Evolutionary conservation across 2,797 vertebrate species (phyloP), one percentile per base, ranked within the genome.

Genomic region (Aplochiton taeniatus): DNA sequence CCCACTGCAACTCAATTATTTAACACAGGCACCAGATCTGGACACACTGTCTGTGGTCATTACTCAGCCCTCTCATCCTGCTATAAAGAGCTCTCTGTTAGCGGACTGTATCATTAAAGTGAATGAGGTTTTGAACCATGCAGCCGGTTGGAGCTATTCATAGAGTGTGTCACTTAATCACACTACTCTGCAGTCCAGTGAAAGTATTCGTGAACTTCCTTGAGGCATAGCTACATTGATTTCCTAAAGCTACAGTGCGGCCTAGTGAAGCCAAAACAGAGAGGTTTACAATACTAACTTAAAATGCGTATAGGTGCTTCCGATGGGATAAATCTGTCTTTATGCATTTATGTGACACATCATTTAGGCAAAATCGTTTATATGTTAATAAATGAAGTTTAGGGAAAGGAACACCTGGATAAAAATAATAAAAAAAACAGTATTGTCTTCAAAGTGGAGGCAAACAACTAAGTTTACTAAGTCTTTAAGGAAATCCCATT

Each of bases 1-100:
- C 58, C 71, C 58, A 61, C 70, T 77, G 72, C 68, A 88, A 86
- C 83, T 84, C 81, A 83, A 84, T 88, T 85, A 88, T 85, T 81
- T 63, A 79, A 69, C 72, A 53, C 56, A n/a, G 65, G 31, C 31
- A 31, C 31, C 82, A 71, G 73, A 70, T 76, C 76, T 67, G 68
- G 48, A 53, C 68, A 4, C 75, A 66, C 7, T 72, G 58, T 16
- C 7, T 72, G 58, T 16, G 59, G 13, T 13, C 45, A 51, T 31
- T 10, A 44, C 43, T 57, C 50, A 7, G 75, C 63, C 78, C 81
- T 66, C 78, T 87, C 83, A 82, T 71, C 76, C 79, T 46, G 74
- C 69, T 52, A 70, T 66, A 74, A 78, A 79, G 56, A 76, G 68
- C 50, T 52, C 14, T 18, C 78, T 80, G 75, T 80, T 80, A 53